Base-by-base conservation (phyloP, 2,888 invertebrate species). In the Acrocera orbiculus region DNA sequence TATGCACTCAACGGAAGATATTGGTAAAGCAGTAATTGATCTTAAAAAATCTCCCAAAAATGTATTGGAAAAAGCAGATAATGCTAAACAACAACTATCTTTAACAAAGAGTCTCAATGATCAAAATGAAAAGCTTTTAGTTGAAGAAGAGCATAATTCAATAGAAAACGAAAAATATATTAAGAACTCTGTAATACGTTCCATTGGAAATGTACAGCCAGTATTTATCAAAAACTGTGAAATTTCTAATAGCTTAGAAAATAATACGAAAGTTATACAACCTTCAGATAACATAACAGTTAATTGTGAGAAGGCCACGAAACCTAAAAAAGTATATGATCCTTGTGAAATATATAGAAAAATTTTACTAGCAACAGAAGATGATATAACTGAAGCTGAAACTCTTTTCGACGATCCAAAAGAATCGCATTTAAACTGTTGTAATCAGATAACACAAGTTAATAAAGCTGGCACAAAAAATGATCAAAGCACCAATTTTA, bases 1-100 rank as follows among this genome's bases (percentile, higher is more conserved):
- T 53, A 74, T 79, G 34, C 83, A 85, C 54, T 70, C 73, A 34
- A n/a, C 13, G 16, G 15, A 30, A 34, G 19, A 11, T 17, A 8
- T n/a, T 15, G 27, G 22, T 26, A 30, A 14, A 4, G 6, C 14
- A 22, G 8, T 11, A 31, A 15, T 9, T 27, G 16, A 35, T 10
- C 16, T 9, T 5, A 22, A 14, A 22, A 4, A 5, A 15, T 6
- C 30, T 3, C 4, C 5, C 4, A 16, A 16, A 11, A 13, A 17
- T n/a, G 5, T 20, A 17, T 17, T 9, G 8, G n/a, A 10, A 22
- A 8, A 27, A 13, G 15, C 17, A 20, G 19, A n/a, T 11, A 30
- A 20, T 10, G 7, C n/a, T 24, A 19, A 4, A 17, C 19, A 5
- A 17, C 11, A 16, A 19, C 22, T 4, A 11, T 8, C n/a, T 10